Evolutionary conservation across 2,888 invertebrate genomes (phyloP), one percentile per base, ranked within the genome.

Genomic region (Acrobeloides nanus): DNA sequence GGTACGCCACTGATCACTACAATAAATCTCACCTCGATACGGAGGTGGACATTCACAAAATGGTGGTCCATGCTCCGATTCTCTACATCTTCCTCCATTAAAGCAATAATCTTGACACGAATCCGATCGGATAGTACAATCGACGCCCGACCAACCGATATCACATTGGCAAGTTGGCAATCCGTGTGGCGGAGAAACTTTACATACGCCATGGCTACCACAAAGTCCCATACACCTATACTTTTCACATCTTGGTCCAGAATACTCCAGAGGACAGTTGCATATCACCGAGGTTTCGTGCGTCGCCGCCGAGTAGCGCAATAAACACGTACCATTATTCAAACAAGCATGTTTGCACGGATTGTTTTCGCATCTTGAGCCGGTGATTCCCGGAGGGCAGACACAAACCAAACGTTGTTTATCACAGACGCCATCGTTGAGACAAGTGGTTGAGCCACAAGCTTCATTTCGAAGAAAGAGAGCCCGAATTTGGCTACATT

Each of bases 321-420:
- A 66, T 59, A 78, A 75, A 71, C 84, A 83, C 7, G 75, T 78
- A 51, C 84, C 83, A 43, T 80, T 78, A 74, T 84, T 74, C 23
- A 66, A 53, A 48, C 77, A 77, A 40, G 24, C 40, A 35, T 81
- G 82, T 2, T 83, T 81, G 70, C 85, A 85, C 46, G 81, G 79
- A 74, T 82, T 83, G 64, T 81, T 80, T 72, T 83, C 81, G 76
- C 86, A 86, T 39, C 79, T 74, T 53, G 80, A 78, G 17, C 86
- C 84, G 32, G 80, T 79, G 74, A 82, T 86, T 38, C 79, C 78
- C 0, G 81, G 76, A 25, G 80, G 78, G 66, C 86, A 85, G 17
- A 85, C 85, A 72, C 81, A 79, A 12, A 4, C 29, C 4, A 17
- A 23, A 6, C 17, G 15, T 2, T 20, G 12, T 34, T 3, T 45